These are phyloP conservation scores for Allobates femoralis DNA, from an alignment of 2,797 vertebrate genomes.

Conservation along the genomic window DNA sequence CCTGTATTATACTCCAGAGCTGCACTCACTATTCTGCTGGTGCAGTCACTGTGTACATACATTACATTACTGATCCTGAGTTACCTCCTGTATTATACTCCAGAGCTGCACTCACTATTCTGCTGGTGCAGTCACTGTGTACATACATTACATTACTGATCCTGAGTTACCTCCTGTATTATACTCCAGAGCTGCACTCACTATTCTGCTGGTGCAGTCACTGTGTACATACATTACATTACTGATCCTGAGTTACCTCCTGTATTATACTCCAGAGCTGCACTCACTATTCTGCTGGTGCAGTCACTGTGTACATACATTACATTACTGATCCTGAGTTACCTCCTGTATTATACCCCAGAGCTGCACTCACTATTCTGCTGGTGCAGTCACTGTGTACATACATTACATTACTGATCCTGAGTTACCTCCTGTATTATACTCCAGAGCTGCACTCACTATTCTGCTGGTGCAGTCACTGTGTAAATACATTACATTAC, in stretches of 20 bases:
- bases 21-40: neutral
- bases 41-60: neutral
- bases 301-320: neutral
- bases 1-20: too few species aligned
- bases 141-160: neutral
- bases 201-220: neutral
- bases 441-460: neutral
- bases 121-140: neutral
- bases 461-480: neutral
- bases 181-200: neutral
- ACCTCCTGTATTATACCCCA: too few species aligned
- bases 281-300: neutral
- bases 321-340: neutral
- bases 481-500: neutral
- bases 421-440: too few species aligned
- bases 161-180: too few species aligned
- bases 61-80: neutral
- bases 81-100: too few species aligned
- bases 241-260: too few species aligned
- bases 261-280: too few species aligned
- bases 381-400: neutral
- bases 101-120: neutral
- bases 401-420: neutral
- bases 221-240: neutral
- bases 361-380: neutral